Evolutionary conservation across 1,140 invertebrate genomes (phyloP).

Genomic region (Dendroctonus ponderosae): DNA sequence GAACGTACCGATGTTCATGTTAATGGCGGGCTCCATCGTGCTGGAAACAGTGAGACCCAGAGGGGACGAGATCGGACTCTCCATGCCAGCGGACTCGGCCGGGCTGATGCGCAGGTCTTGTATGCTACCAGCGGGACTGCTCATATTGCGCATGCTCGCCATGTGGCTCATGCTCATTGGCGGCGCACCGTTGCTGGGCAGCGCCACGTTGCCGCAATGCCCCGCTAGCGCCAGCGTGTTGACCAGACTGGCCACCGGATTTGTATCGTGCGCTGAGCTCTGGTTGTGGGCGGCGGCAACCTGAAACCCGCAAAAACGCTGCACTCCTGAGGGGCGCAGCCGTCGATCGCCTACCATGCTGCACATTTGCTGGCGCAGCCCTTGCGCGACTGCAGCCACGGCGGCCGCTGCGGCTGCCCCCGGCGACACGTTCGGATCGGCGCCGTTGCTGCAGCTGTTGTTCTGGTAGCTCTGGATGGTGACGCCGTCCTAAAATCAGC

Average conservation of each 20-base stretch:
- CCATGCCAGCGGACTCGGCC: slow-evolving; percentile 47
- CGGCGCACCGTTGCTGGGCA: slow-evolving; percentile 49
- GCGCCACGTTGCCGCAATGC: slow-evolving; percentile 48
- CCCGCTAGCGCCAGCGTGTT: slow-evolving; percentile 47
- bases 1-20: slow-evolving; percentile 48
- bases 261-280: slow-evolving; percentile 56
- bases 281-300: slow-evolving; percentile 58
- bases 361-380: slow-evolving; percentile 70
- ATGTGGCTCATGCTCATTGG: slow-evolving; percentile 48
- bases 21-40: slow-evolving; percentile 46
- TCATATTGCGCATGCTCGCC: slow-evolving; percentile 46
- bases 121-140: slow-evolving; percentile 48
- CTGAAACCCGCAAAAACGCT: slow-evolving; percentile 1
- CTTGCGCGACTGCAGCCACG: slow-evolving; percentile 69
- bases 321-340: no score
- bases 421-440: slow-evolving; percentile 64
- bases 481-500: slow-evolving; percentile 44
- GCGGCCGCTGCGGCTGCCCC: slow-evolving; percentile 67
- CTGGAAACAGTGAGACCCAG: slow-evolving; percentile 49
- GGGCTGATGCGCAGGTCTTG: slow-evolving; percentile 50
- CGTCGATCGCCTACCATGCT: slow-evolving; percentile 56
- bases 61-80: slow-evolving; percentile 57
- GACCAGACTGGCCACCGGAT: slow-evolving; percentile 51
- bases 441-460: slow-evolving; percentile 56
- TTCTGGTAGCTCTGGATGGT: slow-evolving; percentile 47